Base-by-base conservation (phyloP, 2,888 invertebrate genomes). In the Diachrysia chrysitis region DNA sequence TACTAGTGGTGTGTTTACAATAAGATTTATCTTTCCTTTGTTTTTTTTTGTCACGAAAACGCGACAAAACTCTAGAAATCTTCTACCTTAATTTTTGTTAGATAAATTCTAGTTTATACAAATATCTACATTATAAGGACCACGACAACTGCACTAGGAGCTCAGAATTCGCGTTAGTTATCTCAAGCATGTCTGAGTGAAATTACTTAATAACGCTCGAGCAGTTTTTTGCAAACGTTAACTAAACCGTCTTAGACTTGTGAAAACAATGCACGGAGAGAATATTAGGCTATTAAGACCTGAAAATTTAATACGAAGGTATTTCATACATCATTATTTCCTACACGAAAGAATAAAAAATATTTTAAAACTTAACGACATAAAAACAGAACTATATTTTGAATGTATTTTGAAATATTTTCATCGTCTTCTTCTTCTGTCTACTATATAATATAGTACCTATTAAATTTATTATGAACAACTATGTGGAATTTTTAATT, bases 171-270 rank as follows among this genome's bases (percentile, higher is more conserved):
- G 25, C 25, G 48, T 17, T 12, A 51, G 48, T 51, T 51, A 51
- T 21, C 19, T 21, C 17, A 51, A 51, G 48, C 48, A 51, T 51
- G 48, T 21, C 21, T 7, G 19, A 19, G 48, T 12, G 48, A 51
- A 51, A 51, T 51, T 51, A 51, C 48, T 48, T 19, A 48, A 17
- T 48, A 17, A 48, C 48, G 48, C 48, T 19, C 19, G 17, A 19
- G 48, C 48, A 48, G 19, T 48, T 48, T 48, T 48, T 48, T 9
- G 21, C 21, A 19, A 51, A 51, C 48, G 48, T 9, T 51, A 10
- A 12, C 12, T 21, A 51, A 56, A 35, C 17, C 17, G 56, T 25
- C 10, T 55, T 29, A 56, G 48, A 21, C 21, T 10, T 51, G 9
- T 5, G 10, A 12, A 51, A 21, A 51, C 48, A 48, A 48, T 48